Conservation (phyloP, 2,113 vertebrate species). For the Brachirus orientalis region DNA sequence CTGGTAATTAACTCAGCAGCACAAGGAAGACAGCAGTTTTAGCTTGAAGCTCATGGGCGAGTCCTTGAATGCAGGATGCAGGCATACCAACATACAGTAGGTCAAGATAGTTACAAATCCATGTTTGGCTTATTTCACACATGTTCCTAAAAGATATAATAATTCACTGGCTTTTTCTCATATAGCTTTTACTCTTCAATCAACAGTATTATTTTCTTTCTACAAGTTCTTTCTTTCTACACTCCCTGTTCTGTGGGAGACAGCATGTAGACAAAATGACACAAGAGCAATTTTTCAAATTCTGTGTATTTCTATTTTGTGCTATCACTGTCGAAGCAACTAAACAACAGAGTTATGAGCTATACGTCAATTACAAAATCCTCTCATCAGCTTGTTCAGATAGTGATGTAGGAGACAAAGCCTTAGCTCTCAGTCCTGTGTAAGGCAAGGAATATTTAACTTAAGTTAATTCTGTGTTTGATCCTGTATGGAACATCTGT, state of each 20-base stretch:
- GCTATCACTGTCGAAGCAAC: too few species aligned
- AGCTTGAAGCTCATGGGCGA: conserved; percentile 34
- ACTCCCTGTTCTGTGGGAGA: too few species aligned
- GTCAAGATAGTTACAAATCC: conserved; percentile 34
- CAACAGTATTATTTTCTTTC: too few species aligned
- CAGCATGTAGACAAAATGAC: too few species aligned
- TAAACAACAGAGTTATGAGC: too few species aligned
- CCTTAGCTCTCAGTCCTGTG: not conserved
- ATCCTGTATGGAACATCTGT: too few species aligned
- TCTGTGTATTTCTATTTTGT: not conserved
- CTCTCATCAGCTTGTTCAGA: not conserved
- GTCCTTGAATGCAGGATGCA: conserved; percentile 18
- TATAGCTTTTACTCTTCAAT: not conserved
- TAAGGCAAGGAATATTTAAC: too few species aligned
- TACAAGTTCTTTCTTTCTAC: too few species aligned
- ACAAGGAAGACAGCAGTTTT: conserved; percentile 33
- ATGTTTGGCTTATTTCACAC: conserved; percentile 16
- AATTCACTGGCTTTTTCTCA: not conserved
- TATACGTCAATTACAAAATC: too few species aligned
- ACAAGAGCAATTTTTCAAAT: too few species aligned
- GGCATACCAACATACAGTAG: conserved; percentile 44
- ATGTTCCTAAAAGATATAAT: not conserved
- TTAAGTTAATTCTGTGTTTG: too few species aligned
- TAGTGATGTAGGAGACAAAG: not conserved
- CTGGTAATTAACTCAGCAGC: conserved; percentile 62